Evolutionary conservation across 2,888 invertebrate genomes (phyloP).

Genomic region (Lithophane leautieri): DNA sequence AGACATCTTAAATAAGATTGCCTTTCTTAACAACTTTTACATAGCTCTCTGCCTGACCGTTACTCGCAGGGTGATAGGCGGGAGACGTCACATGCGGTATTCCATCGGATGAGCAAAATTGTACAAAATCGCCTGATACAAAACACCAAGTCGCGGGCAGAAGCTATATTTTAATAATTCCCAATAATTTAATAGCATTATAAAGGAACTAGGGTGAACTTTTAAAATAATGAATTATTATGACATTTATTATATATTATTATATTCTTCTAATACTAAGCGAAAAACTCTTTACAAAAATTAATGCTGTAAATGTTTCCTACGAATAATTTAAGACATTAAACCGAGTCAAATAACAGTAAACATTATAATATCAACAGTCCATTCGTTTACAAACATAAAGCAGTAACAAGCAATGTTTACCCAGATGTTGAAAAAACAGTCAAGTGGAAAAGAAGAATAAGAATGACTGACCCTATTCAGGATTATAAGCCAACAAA

Average conservation of each 20-base stretch:
- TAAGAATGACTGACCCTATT: slow-evolving; percentile 24
- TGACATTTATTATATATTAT: too few relatives aligned
- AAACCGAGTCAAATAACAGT: slow-evolving; percentile 5
- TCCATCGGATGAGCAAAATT: too few relatives aligned
- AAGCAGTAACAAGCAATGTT: slow-evolving; percentile 31
- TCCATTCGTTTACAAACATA: slow-evolving; percentile 16
- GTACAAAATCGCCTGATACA: too few relatives aligned
- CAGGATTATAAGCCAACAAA: slow-evolving; percentile 37
- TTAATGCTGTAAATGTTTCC: background rate
- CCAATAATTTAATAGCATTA: background rate
- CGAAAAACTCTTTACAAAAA: background rate
- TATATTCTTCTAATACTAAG: too few relatives aligned
- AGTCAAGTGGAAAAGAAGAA: slow-evolving; percentile 31
- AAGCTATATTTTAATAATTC: background rate
- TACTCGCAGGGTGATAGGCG: too few relatives aligned
- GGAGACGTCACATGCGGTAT: too few relatives aligned
- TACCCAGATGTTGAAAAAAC: slow-evolving; percentile 41
- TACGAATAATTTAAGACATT: background rate
- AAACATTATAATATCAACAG: background rate
- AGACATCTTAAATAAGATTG: too few relatives aligned
- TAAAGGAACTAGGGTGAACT: background rate
- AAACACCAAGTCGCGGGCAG: background rate
- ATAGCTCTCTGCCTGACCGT: too few relatives aligned
- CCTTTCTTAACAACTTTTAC: too few relatives aligned
- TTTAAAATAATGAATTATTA: background rate